These are phyloP conservation scores for Bradypus variegatus DNA, from an alignment of 2,797 vertebrate genomes.

Conservation along the genomic window DNA sequence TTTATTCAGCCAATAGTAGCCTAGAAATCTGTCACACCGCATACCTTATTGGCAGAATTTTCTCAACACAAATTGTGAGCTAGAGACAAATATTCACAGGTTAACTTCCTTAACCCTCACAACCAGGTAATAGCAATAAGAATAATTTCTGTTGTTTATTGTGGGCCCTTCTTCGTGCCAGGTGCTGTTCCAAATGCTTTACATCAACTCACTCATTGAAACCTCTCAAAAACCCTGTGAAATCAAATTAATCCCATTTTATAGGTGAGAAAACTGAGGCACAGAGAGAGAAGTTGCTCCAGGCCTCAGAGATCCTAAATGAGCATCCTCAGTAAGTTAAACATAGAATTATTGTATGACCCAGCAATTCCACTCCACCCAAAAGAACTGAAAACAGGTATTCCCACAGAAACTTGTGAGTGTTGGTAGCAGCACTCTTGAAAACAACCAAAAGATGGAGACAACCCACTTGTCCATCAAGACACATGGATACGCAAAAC, in stretches of 20 bases:
- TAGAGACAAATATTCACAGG: not conserved
- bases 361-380: not conserved
- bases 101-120: not conserved
- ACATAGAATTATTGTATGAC: not conserved
- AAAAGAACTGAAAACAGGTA: not conserved
- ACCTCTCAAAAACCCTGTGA: not conserved
- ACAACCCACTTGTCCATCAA: not conserved
- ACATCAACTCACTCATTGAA: not conserved
- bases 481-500: not conserved
- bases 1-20: not conserved
- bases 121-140: not conserved
- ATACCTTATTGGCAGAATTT: not conserved
- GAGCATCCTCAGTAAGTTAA: not conserved
- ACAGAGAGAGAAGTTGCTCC: not conserved
- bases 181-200: not conserved
- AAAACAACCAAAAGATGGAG: not conserved
- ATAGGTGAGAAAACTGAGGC: not conserved
- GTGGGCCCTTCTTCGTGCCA: not conserved
- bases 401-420: not conserved
- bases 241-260: not conserved
- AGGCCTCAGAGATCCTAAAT: not conserved
- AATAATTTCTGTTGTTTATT: not conserved
- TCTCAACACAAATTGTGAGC: not conserved
- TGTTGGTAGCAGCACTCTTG: not conserved
- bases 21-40: not conserved